phyloP scores from a whole-genome alignment of 2,888 invertebrate genomes.

The Parnassius smintheus region DNA sequence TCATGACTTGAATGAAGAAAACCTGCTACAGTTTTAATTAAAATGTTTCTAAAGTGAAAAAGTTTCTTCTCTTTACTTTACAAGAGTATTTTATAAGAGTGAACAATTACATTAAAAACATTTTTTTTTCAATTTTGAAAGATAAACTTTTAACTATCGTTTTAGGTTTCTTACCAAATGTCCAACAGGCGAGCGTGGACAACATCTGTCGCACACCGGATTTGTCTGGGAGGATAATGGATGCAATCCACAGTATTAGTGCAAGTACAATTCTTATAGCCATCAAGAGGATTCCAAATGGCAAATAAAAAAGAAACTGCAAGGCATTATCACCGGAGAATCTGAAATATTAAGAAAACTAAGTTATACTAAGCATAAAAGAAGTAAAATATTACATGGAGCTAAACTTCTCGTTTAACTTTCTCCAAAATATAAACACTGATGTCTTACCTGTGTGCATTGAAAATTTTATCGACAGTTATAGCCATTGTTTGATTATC shows the following conservation, averaged over 20 bases:
- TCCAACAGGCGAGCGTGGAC: constrained; percentile 80
- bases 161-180: constrained; percentile 70
- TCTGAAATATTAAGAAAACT: constrained; percentile 52
- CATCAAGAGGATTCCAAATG: constrained; percentile 78
- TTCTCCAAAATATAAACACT: constrained; percentile 52
- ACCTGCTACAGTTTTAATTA: too few relatives aligned
- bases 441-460: constrained; percentile 66
- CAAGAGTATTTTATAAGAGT: too few relatives aligned
- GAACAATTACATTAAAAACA: not conserved
- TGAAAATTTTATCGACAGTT: constrained; percentile 69
- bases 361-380: constrained; percentile 5
- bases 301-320: constrained; percentile 78
- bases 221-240: constrained; percentile 80
- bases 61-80: too few relatives aligned
- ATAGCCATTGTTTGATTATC: constrained; percentile 53
- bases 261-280: constrained; percentile 73
- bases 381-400: not conserved
- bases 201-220: constrained; percentile 77
- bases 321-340: constrained; percentile 77
- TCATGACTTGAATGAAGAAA: too few relatives aligned
- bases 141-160: not conserved
- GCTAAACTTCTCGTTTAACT: constrained; percentile 40
- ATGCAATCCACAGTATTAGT: constrained; percentile 77
- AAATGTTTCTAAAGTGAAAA: too few relatives aligned
- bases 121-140: not conserved